Base-by-base conservation (phyloP, 2,888 invertebrate species). In the Heteromyza rotundicornis region DNA sequence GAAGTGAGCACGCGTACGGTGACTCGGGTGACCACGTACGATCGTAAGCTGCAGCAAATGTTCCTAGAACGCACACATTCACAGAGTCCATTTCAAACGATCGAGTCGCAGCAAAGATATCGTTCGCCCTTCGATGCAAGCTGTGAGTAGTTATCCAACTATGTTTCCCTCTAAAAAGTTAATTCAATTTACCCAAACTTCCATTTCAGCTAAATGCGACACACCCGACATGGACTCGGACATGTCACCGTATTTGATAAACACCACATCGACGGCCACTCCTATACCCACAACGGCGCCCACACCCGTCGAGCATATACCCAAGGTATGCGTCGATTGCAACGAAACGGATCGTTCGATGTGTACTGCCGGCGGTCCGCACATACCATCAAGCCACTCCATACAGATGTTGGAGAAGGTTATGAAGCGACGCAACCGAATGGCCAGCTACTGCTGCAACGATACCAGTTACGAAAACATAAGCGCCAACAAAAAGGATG, bases 381-480 rank as follows among this genome's bases (percentile, higher is more conserved):
- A 88, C 73, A 87, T 88, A 85, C 87, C 88, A 24, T 87, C 86
- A 71, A 79, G 77, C 57, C 84, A 82, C 56, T 86, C 87, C 20
- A 85, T 88, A 82, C 84, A 85, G 60, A 85, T 86, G 67, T 85
- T 87, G 27, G 80, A 71, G 1, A 85, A 86, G 64, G 84, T 86
- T 44, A 85, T 88, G 47, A 85, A 85, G 69, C 66, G 76, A n/a
- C 83, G 89, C 10, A 84, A 87, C 67, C 85, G 89, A 24, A 86
- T 87, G 78, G 86, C 88, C 73, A 90, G 89, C 73, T 89, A 89
- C 66, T 89, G 88, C 74, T 85, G 85, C 64, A 81, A 86, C n/a
- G 86, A 86, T 64, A 70, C 64, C 32, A 70, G 70, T 66, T 75
- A 79, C 76, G 75, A 76, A 51, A 69, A 20, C 3, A 14, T 47